Percentiles rank a stretch among this genome's conserved stretches.
Conservation (phyloP, 2,113 vertebrate genomes). For the Lanius ludovicianus region DNA sequence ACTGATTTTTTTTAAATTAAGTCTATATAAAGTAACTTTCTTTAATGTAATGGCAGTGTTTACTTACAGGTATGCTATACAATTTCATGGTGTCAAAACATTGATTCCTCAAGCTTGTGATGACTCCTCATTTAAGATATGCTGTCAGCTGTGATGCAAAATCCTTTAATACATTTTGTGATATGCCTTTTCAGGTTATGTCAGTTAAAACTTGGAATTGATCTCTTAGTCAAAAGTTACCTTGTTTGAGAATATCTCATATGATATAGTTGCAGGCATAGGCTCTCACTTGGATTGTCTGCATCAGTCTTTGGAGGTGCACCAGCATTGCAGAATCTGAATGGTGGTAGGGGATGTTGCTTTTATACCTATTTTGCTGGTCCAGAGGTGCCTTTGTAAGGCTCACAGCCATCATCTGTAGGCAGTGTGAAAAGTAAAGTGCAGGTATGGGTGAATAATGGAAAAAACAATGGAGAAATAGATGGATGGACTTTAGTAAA, state of each 20-base stretch:
- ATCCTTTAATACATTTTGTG: not conserved
- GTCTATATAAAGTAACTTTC: not conserved
- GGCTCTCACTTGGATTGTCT: not conserved
- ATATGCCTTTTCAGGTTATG: not conserved
- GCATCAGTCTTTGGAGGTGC: not conserved
- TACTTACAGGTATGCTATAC: not conserved
- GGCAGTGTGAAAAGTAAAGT: not conserved
- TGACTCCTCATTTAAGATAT: not conserved
- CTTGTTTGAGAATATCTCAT: not conserved
- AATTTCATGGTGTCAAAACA: not conserved
- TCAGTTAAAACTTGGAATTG: not conserved
- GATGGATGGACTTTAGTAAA: not conserved
- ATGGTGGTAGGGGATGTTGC: not conserved
- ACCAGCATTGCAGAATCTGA: not conserved
- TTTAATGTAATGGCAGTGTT: not conserved
- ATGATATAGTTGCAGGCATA: not conserved
- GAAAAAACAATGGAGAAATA: not conserved
- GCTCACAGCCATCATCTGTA: not conserved
- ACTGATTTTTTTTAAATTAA: not conserved
- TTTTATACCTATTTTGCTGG: not conserved
- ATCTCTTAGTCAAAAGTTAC: not conserved
- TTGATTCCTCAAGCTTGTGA: not conserved
- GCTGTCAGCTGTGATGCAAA: not conserved
- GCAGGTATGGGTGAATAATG: not conserved
- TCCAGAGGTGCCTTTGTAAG: not conserved